phyloP scores from a whole-genome alignment of 2,797 vertebrate species.

The Limnodromus scolopaceus region DNA sequence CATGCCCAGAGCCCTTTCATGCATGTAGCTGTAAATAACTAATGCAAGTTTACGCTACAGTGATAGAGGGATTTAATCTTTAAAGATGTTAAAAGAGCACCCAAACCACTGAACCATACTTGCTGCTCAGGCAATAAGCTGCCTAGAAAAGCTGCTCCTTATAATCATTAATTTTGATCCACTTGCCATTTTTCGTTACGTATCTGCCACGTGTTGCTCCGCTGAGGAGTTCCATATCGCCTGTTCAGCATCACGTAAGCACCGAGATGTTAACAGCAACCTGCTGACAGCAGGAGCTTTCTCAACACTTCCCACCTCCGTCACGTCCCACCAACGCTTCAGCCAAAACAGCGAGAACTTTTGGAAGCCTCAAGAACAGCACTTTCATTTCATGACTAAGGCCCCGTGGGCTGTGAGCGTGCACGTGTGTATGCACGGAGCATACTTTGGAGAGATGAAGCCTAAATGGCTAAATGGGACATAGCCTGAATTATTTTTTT shows the following conservation, averaged over 20 bases:
- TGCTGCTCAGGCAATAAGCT: not conserved
- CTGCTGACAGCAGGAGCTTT: not conserved
- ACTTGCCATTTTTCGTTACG: not conserved
- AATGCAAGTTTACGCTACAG: constrained; percentile 27
- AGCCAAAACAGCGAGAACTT: not conserved
- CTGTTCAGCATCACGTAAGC: not conserved
- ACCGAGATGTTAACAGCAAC: not conserved
- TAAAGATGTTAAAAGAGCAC: not conserved
- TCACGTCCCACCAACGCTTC: not conserved
- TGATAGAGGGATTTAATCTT: not conserved
- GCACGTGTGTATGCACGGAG: not conserved
- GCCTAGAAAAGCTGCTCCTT: not conserved
- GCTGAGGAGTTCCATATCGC: not conserved
- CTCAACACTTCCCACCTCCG: not conserved
- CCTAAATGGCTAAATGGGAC: not conserved
- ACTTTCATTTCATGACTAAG: not conserved
- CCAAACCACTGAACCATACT: not conserved
- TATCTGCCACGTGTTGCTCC: not conserved
- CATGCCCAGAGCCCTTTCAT: constrained; percentile 14
- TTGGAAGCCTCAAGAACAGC: not conserved
- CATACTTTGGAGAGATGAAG: not conserved
- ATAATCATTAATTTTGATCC: not conserved
- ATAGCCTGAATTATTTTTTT: fast-evolving
- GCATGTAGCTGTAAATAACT: constrained; percentile 6
- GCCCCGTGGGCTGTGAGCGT: fast-evolving